phyloP scores from a whole-genome alignment of 1,140 invertebrate genomes.

The Drosophila serrata region DNA sequence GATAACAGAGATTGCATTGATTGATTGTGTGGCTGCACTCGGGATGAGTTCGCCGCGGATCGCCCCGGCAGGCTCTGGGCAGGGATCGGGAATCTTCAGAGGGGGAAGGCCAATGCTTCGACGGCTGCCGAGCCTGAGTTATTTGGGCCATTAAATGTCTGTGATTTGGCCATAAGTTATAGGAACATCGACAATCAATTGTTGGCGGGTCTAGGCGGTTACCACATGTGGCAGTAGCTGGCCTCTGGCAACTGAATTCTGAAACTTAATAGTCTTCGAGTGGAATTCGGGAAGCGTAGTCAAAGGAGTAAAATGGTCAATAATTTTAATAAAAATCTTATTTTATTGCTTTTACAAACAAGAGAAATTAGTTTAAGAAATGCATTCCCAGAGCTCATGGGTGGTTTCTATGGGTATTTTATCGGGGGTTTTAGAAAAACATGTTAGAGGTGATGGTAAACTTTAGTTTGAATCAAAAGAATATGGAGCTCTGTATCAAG shows the following conservation, averaged over 20 bases:
- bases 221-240: conserved; percentile 55
- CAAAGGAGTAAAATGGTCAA: neutral
- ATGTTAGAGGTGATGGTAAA: neutral
- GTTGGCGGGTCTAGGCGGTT: conserved; percentile 52
- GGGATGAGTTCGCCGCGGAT: conserved; percentile 43
- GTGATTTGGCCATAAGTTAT: conserved; percentile 77
- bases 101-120: conserved; percentile 32
- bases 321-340: neutral
- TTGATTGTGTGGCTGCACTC: conserved; percentile 70
- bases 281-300: conserved; percentile 27
- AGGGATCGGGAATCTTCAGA: conserved; percentile 2
- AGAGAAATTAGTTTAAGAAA: neutral
- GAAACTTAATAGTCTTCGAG: conserved; percentile 39
- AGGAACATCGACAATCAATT: conserved; percentile 69
- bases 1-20: conserved; percentile 82
- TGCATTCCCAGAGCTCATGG: neutral
- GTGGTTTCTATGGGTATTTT: neutral
- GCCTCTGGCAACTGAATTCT: conserved; percentile 39
- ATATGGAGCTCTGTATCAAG: too few relatives aligned
- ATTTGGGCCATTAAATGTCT: conserved; percentile 78
- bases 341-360: conserved; percentile 1
- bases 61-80: conserved; percentile 15
- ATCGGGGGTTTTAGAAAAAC: neutral
- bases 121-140: conserved; percentile 62
- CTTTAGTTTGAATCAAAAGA: neutral